Base-by-base conservation (phyloP, 1,140 invertebrate species). In the Meloidogyne floridensis region DNA sequence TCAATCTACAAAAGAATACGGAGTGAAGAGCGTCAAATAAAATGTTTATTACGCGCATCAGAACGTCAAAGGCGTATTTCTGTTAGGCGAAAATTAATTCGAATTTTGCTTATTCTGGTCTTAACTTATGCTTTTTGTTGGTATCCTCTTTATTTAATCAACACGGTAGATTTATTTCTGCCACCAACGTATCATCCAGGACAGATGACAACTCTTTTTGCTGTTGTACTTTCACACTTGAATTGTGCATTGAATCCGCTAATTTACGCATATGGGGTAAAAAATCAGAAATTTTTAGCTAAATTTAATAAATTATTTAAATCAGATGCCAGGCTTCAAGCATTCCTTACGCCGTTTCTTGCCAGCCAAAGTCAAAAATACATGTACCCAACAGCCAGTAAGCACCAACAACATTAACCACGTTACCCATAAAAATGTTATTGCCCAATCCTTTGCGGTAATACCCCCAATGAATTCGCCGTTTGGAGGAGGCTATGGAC, bases 241-340 rank as follows among this genome's bases (percentile, higher is more conserved):
- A 86, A 86, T 53, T 86, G 85, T 69, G 81, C 83, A 18, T 18
- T 86, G 42, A 86, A 86, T 77, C 85, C 85, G 42, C 11, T 86
- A 5, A 87, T 85, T 47, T 87, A 83, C 72, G 84, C 81, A 8
- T 83, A 69, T 43, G 72, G 81, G 8, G 69, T 72, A 82, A 69
- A 32, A 32, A 32, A 32, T 32, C 2, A 32, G 2, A 32, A 72
- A 81, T 32, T 47, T 20, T 54, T 51, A 15, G 13, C 0, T 59
- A 11, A 83, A 15, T 11, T 13, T 15, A 65, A n/a, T 32, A n/a
- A 20, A 9, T 71, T 82, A 15, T 75, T 85, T 69, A 82, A 80
- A 8, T 42, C 47, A 85, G n/a, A 70, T 86, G 80, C 85, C 85
- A 42, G 85, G 85, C 2, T 86, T 86, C 70, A 86, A 86, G 13